phyloP scores from a whole-genome alignment of 2,797 vertebrate species.

The Mormyrops boulengeri region DNA sequence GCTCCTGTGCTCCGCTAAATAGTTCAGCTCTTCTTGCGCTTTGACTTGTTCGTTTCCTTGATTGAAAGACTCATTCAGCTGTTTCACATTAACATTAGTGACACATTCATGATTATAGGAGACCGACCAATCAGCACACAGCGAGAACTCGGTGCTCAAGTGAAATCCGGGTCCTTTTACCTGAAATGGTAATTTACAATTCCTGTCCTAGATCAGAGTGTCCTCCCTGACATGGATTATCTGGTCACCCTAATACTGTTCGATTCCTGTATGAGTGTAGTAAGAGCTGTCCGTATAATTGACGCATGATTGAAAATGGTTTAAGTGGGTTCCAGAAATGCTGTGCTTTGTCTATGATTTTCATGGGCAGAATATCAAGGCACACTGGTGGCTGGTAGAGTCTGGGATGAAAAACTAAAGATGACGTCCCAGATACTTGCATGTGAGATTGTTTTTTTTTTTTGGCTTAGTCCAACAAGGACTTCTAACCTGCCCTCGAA shows the following conservation, averaged over 20 bases:
- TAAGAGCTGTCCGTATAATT: background rate
- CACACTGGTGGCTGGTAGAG: background rate
- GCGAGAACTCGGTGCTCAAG: no score
- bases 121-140: no score
- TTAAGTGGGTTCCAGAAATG: background rate
- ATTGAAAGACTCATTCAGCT: no score
- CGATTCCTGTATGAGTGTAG: background rate
- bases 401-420: background rate
- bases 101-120: no score
- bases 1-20: no score
- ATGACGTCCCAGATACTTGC: background rate
- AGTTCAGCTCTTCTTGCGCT: no score
- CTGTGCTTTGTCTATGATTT: background rate
- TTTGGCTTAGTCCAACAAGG: background rate
- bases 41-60: no score
- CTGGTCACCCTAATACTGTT: background rate
- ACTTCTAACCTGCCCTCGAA: background rate
- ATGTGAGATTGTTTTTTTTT: background rate
- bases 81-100: no score
- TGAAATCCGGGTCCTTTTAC: no score
- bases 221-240: no score
- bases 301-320: background rate
- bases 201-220: no score
- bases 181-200: no score
- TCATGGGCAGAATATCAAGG: background rate